Percentiles rank a stretch among this genome's conserved stretches.
These are phyloP conservation scores for Epirrhoe tristata DNA, from an alignment of 2,888 invertebrate species.

Conservation along the genomic window DNA sequence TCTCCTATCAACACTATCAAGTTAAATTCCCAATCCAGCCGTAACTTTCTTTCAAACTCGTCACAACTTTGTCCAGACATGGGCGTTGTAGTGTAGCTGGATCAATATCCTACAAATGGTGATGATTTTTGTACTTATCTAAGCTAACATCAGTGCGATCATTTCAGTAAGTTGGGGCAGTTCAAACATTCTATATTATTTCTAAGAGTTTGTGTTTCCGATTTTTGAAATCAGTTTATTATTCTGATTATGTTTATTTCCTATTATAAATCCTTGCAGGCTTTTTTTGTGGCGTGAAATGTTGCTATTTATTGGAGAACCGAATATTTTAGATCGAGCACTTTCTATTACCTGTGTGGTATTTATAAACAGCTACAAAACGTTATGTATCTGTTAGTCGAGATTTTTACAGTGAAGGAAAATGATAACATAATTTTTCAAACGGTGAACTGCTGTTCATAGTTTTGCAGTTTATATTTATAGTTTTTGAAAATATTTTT, in stretches of 20 bases:
- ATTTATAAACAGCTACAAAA: no score
- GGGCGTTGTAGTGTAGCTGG: constrained; percentile 7
- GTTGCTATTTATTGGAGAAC: constrained; percentile 1
- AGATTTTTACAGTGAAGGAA: no score
- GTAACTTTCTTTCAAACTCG: constrained; percentile 36
- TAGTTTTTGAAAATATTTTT: constrained; percentile 8
- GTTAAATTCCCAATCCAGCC: constrained; percentile 37
- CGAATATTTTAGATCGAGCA: background rate
- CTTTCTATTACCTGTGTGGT: no score
- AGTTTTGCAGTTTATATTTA: background rate
- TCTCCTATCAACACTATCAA: constrained; percentile 39
- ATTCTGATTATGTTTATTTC: no score
- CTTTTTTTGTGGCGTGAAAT: no score
- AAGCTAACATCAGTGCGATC: no score
- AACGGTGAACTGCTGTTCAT: constrained; percentile 24
- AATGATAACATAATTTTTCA: background rate
- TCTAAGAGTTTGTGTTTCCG: no score
- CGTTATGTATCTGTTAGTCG: no score
- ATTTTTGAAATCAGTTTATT: no score
- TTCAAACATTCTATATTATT: no score
- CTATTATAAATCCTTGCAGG: no score
- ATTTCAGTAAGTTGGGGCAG: background rate
- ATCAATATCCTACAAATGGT: background rate
- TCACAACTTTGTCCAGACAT: constrained; percentile 29
- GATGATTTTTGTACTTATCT: background rate